phyloP scores from a whole-genome alignment of 2,888 invertebrate species.

The Hofmannophila pseudospretella region DNA sequence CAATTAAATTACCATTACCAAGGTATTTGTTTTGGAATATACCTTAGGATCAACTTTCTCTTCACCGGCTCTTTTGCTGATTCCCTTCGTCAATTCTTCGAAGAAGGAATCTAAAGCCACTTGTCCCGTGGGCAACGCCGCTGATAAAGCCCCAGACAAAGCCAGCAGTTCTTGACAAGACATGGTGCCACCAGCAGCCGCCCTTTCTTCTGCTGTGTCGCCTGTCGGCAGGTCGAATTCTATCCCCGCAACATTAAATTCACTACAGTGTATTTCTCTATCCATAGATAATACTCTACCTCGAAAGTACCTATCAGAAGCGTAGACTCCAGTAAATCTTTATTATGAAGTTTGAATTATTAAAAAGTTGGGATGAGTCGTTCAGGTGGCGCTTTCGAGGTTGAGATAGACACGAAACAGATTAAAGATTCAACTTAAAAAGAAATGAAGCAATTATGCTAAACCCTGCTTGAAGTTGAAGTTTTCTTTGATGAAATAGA shows the following conservation, averaged over 20 bases:
- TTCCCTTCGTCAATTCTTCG: slow-evolving; percentile 87
- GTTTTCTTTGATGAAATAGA: not conserved
- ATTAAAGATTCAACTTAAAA: slow-evolving; percentile 4
- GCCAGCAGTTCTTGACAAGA: slow-evolving; percentile 94
- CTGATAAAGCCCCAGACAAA: slow-evolving; percentile 94
- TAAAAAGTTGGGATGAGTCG: slow-evolving; percentile 1
- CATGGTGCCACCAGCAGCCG: slow-evolving; percentile 79
- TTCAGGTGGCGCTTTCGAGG: slow-evolving; percentile 14
- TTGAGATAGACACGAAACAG: slow-evolving; percentile 8
- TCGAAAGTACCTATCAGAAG: slow-evolving; percentile 24
- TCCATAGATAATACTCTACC: slow-evolving; percentile 13
- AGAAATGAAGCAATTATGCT: too few species aligned
- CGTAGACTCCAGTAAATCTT: not conserved
- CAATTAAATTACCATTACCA: not conserved
- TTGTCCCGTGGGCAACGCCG: slow-evolving; percentile 92
- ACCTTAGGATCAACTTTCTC: slow-evolving; percentile 64
- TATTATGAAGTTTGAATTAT: not conserved
- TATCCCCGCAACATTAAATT: slow-evolving; percentile 40
- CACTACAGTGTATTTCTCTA: not conserved
- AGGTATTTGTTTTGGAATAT: slow-evolving; percentile 8
- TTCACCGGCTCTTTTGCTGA: slow-evolving; percentile 69
- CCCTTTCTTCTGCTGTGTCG: slow-evolving; percentile 60
- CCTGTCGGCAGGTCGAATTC: slow-evolving; percentile 75
- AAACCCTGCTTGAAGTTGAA: not conserved
- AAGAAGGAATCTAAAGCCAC: slow-evolving; percentile 90